Conservation (phyloP, 2,113 vertebrate genomes). For the Urocolius indicus region DNA sequence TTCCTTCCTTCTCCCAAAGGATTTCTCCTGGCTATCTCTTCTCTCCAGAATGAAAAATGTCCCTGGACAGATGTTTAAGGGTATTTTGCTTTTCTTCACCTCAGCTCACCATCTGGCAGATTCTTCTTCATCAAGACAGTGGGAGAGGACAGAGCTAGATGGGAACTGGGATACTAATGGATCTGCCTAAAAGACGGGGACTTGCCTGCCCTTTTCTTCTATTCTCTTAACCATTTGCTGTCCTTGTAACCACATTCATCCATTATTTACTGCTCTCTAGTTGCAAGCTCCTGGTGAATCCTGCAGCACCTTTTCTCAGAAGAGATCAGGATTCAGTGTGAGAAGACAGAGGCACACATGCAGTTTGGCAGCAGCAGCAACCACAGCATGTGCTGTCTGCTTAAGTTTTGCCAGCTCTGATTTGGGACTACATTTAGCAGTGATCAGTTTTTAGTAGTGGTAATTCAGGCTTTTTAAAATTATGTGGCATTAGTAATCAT, state of each 20-base stretch:
- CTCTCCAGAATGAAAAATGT: not conserved
- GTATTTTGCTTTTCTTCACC: not conserved
- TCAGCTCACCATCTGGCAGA: not conserved
- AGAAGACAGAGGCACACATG: not conserved
- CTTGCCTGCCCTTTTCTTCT: not conserved
- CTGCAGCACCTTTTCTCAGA: not conserved
- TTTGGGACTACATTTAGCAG: not conserved
- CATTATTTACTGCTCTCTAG: not conserved
- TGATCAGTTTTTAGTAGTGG: not conserved
- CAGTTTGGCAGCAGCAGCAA: not conserved
- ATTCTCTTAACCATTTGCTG: rapidly evolving
- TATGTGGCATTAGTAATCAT: not conserved
- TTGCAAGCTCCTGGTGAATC: not conserved
- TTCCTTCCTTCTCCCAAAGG: not conserved
- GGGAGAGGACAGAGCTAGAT: not conserved
- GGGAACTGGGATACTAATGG: not conserved
- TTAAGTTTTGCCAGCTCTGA: not conserved
- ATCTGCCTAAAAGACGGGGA: not conserved
- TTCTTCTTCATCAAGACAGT: not conserved
- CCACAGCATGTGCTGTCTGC: not conserved
- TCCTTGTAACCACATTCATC: not conserved
- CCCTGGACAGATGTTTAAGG: not conserved
- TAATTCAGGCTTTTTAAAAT: not conserved
- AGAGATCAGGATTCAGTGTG: not conserved
- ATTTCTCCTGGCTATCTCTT: not conserved